Evolutionary conservation across 2,888 invertebrate genomes (phyloP), one percentile per base, ranked within the genome.

Genomic region (Camptogramma bilineatum): DNA sequence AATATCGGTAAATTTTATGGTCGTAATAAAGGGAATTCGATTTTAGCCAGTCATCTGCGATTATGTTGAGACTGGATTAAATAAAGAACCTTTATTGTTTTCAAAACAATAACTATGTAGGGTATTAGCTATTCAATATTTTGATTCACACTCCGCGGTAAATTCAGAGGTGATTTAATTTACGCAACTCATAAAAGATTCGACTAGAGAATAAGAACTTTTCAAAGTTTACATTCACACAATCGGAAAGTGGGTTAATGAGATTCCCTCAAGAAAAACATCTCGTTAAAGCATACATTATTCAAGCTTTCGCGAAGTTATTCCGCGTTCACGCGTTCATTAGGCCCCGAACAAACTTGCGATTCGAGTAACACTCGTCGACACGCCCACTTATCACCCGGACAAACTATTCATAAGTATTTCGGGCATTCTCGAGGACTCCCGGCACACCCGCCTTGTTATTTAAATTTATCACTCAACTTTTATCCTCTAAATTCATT

Each of bases 381-480:
- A 84, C 87, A 82, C 83, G 81, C 83, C 86, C 86, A 87, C 89
- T 88, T 90, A 90, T 90, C 89, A 89, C 84, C 82, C 76, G 79
- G 76, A 79, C 80, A 87, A 85, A 93, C 93, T 93, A 91, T 91
- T 89, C 86, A 68, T 84, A 91, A 92, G 91, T 88, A 91, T 91
- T 89, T 86, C 78, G 84, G 87, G 81, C 81, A 82, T 82, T 82
- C 78, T 77, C 53, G 55, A 65, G 66, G 48, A 56, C 58, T 77
- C 71, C 78, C 71, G 74, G 76, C 76, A 74, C 81, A 81, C 83
- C 78, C 78, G 80, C 77, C 88, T 88, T 88, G 90, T 91, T 92
- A 91, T 91, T 90, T 90, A 89, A 92, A 93, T 92, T 92, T 93
- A 93, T 91, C 90, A 91, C 91, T 91, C 90, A 92, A 93, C 91